Percentiles rank a stretch among this genome's conserved stretches.
Evolutionary conservation across 2,113 vertebrate species (phyloP).

Genomic region (Limanda limanda): DNA sequence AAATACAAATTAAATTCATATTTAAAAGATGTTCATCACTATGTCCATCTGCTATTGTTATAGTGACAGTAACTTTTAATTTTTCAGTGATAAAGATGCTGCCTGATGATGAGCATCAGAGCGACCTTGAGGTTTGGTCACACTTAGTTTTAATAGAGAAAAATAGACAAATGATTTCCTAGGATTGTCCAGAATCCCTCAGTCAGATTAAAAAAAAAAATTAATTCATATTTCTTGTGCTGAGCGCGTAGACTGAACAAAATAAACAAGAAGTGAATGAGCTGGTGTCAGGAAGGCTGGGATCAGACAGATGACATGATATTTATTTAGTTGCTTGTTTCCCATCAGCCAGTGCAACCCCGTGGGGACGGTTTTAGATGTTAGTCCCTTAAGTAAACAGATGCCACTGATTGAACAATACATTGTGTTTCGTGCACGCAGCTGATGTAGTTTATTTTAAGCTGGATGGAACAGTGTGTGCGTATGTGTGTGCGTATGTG

Average conservation of each 20-base stretch:
- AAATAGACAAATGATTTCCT: background rate
- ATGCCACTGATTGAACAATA: conserved; percentile 72
- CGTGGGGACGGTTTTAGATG: conserved; percentile 63
- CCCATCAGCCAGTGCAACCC: conserved; percentile 70
- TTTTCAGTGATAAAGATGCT: conserved; percentile 22
- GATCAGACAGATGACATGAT: conserved; percentile 70
- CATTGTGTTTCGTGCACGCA: conserved; percentile 55
- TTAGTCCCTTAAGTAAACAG: conserved; percentile 73
- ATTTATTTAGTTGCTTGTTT: conserved; percentile 82
- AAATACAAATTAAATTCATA: background rate
- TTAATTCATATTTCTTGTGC: conserved; percentile 36
- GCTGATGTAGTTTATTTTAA: conserved; percentile 66
- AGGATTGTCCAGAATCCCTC: conserved; percentile 10
- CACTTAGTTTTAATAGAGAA: background rate
- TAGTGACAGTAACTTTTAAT: background rate
- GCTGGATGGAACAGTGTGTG: conserved; percentile 60
- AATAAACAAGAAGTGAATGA: conserved; percentile 80
- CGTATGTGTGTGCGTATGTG: conserved; percentile 30
- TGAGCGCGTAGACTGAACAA: conserved; percentile 45
- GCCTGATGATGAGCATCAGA: conserved; percentile 18
- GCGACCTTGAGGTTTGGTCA: too few species aligned
- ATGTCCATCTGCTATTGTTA: background rate
- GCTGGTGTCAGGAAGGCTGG: conserved; percentile 75
- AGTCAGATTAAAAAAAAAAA: background rate
- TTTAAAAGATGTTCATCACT: background rate